These are phyloP conservation scores for Oxyteleia sp. DNA, from an alignment of 2,888 invertebrate species.

Conservation along the genomic window DNA sequence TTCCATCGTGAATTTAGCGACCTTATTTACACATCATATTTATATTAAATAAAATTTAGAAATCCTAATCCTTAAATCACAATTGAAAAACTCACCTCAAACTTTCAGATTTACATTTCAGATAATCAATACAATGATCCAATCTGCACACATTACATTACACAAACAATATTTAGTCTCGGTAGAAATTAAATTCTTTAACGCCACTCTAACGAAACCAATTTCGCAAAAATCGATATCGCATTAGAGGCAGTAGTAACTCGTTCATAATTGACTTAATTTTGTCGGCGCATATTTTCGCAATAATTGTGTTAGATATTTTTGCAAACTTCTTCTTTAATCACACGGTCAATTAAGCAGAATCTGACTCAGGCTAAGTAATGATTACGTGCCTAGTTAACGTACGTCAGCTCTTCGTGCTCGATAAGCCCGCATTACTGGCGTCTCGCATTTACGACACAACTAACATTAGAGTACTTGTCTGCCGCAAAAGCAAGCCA, in stretches of 20 bases:
- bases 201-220: slow-evolving; percentile 10
- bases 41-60: too few relatives aligned
- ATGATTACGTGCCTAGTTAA: slow-evolving; percentile 44
- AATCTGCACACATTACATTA: too few relatives aligned
- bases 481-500: slow-evolving; percentile 27
- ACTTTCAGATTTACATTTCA: too few relatives aligned
- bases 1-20: too few relatives aligned
- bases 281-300: background rate
- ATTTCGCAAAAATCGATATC: slow-evolving; percentile 42
- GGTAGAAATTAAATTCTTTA: slow-evolving; percentile 3
- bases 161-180: too few relatives aligned
- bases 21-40: too few relatives aligned
- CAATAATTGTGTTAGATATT: slow-evolving; percentile 20
- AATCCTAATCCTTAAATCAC: too few relatives aligned
- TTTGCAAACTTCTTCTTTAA: slow-evolving; percentile 25
- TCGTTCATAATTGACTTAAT: slow-evolving; percentile 10
- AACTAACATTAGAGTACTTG: slow-evolving; percentile 31
- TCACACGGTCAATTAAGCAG: slow-evolving; percentile 38
- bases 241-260: background rate
- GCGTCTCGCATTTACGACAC: slow-evolving; percentile 28
- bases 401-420: slow-evolving; percentile 53
- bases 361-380: slow-evolving; percentile 30
- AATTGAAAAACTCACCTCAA: too few relatives aligned
- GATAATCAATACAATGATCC: too few relatives aligned
- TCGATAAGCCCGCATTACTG: slow-evolving; percentile 55